Conservation (phyloP, 2,113 vertebrate genomes). For the Varanus komodoensis region DNA sequence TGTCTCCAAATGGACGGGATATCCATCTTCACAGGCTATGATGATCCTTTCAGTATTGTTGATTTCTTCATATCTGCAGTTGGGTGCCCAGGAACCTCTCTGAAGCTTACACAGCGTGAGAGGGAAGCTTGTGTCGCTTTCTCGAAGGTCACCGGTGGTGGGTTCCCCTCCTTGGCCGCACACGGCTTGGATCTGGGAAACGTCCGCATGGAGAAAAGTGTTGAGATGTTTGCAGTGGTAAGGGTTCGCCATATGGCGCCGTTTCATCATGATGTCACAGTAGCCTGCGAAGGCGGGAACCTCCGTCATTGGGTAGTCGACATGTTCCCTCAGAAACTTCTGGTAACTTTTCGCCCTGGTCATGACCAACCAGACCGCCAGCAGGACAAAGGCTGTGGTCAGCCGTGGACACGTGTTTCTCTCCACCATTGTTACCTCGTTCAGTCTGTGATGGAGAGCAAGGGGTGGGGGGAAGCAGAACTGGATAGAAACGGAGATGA, state of each 20-base stretch:
- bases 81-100: constrained; percentile 2
- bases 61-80: neutral
- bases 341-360: neutral
- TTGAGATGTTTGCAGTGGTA: constrained; percentile 31
- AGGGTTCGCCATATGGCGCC: neutral
- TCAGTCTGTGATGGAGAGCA: neutral
- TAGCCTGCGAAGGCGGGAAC: neutral
- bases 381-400: neutral
- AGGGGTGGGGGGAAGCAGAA: neutral
- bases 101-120: neutral
- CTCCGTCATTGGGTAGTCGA: constrained; percentile 4
- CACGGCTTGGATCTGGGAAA: neutral
- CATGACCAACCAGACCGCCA: neutral
- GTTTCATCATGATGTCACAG: constrained; percentile 19
- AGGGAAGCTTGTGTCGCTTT: constrained; percentile 11
- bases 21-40: constrained; percentile 1
- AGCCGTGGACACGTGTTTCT: too few relatives aligned
- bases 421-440: neutral
- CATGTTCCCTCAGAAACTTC: constrained; percentile 22
- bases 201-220: constrained; percentile 16
- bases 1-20: constrained; percentile 1
- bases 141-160: constrained; percentile 17
- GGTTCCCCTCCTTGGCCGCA: neutral
- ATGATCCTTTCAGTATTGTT: neutral
- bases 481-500: neutral